Evolutionary conservation across 2,888 invertebrate species (phyloP).

Genomic region (Bimastos eiseni): DNA sequence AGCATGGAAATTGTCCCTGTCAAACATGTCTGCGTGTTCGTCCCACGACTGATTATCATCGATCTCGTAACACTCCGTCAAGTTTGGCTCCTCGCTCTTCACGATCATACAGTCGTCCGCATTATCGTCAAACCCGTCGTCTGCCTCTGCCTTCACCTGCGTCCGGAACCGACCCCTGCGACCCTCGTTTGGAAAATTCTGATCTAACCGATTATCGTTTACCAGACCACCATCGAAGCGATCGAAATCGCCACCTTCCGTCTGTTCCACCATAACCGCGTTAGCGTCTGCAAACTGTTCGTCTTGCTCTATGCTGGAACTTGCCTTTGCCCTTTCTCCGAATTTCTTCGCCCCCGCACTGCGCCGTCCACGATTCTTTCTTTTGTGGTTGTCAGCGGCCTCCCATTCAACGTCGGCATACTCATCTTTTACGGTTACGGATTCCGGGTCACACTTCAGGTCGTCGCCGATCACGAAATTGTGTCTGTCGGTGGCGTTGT

Average conservation of each 20-base stretch:
- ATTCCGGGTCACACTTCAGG: not conserved
- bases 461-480: not conserved
- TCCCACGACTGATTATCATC: not conserved
- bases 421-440: not conserved
- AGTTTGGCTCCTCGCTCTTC: not conserved
- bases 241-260: not conserved
- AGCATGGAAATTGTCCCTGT: not conserved
- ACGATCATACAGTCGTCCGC: conserved; percentile 17
- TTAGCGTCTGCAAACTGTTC: not conserved
- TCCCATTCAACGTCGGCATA: not conserved
- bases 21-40: not conserved
- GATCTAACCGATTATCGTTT: conserved; percentile 13
- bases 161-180: not conserved
- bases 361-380: not conserved
- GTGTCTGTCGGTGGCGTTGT: not conserved
- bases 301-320: not conserved
- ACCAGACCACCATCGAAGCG: not conserved
- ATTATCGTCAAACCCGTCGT: not conserved
- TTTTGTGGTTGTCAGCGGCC: not conserved
- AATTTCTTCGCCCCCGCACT: not conserved
- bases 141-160: not conserved
- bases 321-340: not conserved
- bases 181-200: not conserved
- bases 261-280: not conserved
- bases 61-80: not conserved